Evolutionary conservation across 1,140 invertebrate genomes (phyloP).

Genomic region (Polypedilum vanderplanki): DNA sequence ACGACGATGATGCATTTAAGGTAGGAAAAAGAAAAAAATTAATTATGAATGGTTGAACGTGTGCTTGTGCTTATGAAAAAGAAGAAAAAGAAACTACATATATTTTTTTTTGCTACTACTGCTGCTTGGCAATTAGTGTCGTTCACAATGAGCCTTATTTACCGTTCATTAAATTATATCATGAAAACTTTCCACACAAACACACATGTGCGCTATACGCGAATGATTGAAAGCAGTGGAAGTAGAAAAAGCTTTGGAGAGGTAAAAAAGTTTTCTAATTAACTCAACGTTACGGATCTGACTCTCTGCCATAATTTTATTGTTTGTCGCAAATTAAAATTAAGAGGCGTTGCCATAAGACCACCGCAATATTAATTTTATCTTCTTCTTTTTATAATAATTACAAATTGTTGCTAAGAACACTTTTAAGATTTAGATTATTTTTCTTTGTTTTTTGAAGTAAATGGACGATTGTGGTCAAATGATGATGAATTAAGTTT

Average conservation of each 20-base stretch:
- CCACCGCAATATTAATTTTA: background rate
- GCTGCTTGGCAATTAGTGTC: background rate
- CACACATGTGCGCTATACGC: too few relatives aligned
- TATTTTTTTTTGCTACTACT: too few relatives aligned
- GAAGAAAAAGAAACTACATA: background rate
- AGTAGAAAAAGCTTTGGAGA: too few relatives aligned
- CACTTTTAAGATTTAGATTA: too few relatives aligned
- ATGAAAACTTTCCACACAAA: too few relatives aligned
- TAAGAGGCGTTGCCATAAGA: background rate
- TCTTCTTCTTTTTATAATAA: background rate
- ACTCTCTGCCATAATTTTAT: background rate
- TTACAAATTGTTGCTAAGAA: too few relatives aligned
- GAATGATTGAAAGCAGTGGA: too few relatives aligned
- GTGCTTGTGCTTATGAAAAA: background rate
- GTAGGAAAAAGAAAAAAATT: background rate
- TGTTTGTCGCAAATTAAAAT: conserved; percentile 1
- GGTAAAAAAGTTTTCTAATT: background rate
- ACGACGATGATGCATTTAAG: too few relatives aligned
- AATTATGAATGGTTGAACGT: background rate
- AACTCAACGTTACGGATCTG: background rate
- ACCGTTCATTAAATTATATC: background rate
- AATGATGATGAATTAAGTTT: too few relatives aligned
- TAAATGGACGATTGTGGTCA: too few relatives aligned
- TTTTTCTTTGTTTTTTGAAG: too few relatives aligned
- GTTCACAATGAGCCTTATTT: conserved; percentile 8